These are phyloP conservation scores for Leptobrachium leishanense DNA, from an alignment of 2,113 vertebrate genomes.

Conservation along the genomic window DNA sequence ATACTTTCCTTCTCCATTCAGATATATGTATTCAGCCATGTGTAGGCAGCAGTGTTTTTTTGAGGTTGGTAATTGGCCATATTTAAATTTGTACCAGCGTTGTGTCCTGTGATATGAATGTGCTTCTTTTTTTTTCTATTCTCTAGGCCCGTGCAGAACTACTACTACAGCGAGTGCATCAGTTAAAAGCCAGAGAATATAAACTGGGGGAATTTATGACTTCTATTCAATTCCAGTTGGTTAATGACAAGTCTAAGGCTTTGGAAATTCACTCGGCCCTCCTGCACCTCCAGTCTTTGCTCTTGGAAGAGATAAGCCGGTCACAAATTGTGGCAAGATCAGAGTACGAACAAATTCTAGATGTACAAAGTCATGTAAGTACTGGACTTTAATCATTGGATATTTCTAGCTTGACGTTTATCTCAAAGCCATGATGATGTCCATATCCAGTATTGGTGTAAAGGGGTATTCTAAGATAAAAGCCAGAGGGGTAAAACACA, in stretches of 20 bases:
- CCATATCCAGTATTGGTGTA: too few species aligned
- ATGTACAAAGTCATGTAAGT: slow-evolving; percentile 74
- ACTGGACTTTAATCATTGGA: slow-evolving; percentile 22
- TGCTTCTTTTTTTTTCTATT: background rate
- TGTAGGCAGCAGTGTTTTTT: too few species aligned
- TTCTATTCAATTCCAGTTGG: slow-evolving; percentile 77
- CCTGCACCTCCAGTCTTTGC: slow-evolving; percentile 73
- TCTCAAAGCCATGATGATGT: too few species aligned
- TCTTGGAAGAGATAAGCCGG: slow-evolving; percentile 71
- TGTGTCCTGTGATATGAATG: too few species aligned
- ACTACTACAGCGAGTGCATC: slow-evolving; percentile 65
- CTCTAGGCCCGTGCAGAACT: slow-evolving; percentile 71
- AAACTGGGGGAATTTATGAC: slow-evolving; percentile 72
- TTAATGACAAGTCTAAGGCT: slow-evolving; percentile 64
- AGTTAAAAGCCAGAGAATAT: slow-evolving; percentile 69
- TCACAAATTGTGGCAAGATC: slow-evolving; percentile 63
- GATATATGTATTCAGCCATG: too few species aligned
- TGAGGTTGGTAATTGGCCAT: too few species aligned
- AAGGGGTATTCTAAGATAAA: too few species aligned
- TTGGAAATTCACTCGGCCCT: slow-evolving; percentile 72
- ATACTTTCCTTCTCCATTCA: too few species aligned
- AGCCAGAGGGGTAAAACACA: too few species aligned
- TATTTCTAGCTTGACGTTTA: too few species aligned
- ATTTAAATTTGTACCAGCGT: too few species aligned
- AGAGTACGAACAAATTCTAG: slow-evolving; percentile 73